Conservation (phyloP, 1,140 invertebrate species). For the Helicoverpa zea region DNA sequence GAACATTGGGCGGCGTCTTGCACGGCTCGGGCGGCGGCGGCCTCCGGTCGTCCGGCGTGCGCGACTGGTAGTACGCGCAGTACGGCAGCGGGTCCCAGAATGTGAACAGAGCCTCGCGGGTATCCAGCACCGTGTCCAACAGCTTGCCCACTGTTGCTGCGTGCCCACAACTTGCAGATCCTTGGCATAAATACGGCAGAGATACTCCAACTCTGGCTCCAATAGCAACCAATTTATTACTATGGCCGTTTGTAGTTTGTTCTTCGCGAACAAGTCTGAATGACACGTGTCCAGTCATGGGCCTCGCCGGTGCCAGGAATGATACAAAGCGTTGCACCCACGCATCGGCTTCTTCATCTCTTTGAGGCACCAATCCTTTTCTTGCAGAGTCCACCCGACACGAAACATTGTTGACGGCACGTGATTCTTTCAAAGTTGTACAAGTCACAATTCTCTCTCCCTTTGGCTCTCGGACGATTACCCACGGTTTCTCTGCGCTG, state of each 20-base stretch:
- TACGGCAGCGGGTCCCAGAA: conserved; percentile 95
- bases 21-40: conserved; percentile 75
- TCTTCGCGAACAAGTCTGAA: conserved; percentile 90
- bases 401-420: conserved; percentile 92
- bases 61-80: conserved; percentile 93
- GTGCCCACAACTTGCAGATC: conserved; percentile 87
- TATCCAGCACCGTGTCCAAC: conserved; percentile 90
- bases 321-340: conserved; percentile 92
- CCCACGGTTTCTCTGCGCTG: conserved; percentile 91
- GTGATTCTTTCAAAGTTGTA: conserved; percentile 92
- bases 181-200: conserved; percentile 92
- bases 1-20: conserved; percentile 81
- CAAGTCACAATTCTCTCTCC: conserved; percentile 92
- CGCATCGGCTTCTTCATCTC: conserved; percentile 89
- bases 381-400: conserved; percentile 90
- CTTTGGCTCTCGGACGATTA: conserved; percentile 91
- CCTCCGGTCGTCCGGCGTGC: conserved; percentile 88
- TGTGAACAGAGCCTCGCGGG: conserved; percentile 91
- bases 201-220: conserved; percentile 92
- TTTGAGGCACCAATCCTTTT: conserved; percentile 90
- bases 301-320: conserved; percentile 87
- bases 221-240: conserved; percentile 85
- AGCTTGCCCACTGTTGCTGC: conserved; percentile 87
- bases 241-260: conserved; percentile 73
- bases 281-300: conserved; percentile 92